These are phyloP conservation scores for Anoplius nigerrimus DNA, from an alignment of 2,888 invertebrate species.

Conservation along the genomic window DNA sequence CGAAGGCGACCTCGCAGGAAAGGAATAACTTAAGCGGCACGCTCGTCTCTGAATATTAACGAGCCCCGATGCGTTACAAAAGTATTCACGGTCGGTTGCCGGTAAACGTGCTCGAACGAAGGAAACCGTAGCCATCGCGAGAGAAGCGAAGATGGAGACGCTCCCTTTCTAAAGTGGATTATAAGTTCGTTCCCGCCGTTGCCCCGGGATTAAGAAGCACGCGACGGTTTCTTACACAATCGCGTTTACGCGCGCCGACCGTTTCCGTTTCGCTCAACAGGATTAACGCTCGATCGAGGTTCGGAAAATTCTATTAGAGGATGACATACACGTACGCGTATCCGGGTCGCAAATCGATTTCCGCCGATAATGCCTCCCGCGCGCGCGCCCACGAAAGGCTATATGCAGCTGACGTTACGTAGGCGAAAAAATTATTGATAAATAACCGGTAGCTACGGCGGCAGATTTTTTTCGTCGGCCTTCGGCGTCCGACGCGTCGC, in stretches of 20 bases:
- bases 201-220: conserved; percentile 15
- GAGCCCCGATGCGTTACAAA: background rate
- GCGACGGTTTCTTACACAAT: background rate
- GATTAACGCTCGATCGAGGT: conserved; percentile 63
- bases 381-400: no score
- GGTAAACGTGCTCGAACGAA: background rate
- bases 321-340: conserved; percentile 44
- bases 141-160: background rate
- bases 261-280: conserved; percentile 35
- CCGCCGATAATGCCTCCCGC: background rate
- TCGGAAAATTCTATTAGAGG: conserved; percentile 53
- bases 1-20: conserved; percentile 19
- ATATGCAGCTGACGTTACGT: background rate
- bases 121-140: background rate
- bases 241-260: no score
- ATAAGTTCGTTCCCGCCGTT: conserved; percentile 4
- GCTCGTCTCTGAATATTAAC: conserved; percentile 24
- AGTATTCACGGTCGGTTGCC: background rate
- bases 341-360: conserved; percentile 26
- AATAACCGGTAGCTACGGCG: no score
- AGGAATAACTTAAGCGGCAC: conserved; percentile 26
- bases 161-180: no score
- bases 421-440: no score
- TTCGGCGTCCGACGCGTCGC: no score
- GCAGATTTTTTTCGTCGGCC: no score